phyloP scores from a whole-genome alignment of 2,113 vertebrate species.

The Pteropus alecto region DNA sequence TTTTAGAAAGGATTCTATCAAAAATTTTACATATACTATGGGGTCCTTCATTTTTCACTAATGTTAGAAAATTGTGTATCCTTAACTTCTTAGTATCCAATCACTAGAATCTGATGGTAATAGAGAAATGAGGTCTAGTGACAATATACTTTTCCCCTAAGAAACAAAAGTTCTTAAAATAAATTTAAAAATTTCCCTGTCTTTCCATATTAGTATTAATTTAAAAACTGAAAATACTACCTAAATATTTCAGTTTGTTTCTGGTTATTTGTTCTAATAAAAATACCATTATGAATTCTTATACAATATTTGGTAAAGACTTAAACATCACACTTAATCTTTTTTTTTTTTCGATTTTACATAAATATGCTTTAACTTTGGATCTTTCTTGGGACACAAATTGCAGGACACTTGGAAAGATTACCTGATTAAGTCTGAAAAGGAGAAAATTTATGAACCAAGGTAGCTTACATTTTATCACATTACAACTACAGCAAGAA shows the following conservation, averaged over 20 bases:
- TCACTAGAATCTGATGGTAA: neutral
- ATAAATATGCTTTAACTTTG: neutral
- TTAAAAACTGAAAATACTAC: neutral
- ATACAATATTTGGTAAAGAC: neutral
- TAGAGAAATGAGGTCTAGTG: neutral
- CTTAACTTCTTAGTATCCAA: neutral
- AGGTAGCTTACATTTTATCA: neutral
- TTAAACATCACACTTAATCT: neutral
- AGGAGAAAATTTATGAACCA: neutral
- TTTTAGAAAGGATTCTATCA: neutral
- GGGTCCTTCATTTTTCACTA: neutral
- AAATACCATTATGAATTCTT: neutral
- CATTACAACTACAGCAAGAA: neutral
- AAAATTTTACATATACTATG: neutral
- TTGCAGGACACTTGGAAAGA: neutral
- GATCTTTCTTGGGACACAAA: neutral
- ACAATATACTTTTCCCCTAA: neutral
- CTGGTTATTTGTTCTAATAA: neutral
- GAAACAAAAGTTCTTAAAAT: neutral
- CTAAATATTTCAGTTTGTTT: neutral
- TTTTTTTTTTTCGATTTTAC: neutral
- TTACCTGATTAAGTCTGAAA: neutral
- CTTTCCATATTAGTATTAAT: neutral
- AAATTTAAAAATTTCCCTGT: neutral
- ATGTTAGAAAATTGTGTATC: neutral